phyloP scores from a whole-genome alignment of 2,113 vertebrate genomes.

The Xyrauchen texanus region DNA sequence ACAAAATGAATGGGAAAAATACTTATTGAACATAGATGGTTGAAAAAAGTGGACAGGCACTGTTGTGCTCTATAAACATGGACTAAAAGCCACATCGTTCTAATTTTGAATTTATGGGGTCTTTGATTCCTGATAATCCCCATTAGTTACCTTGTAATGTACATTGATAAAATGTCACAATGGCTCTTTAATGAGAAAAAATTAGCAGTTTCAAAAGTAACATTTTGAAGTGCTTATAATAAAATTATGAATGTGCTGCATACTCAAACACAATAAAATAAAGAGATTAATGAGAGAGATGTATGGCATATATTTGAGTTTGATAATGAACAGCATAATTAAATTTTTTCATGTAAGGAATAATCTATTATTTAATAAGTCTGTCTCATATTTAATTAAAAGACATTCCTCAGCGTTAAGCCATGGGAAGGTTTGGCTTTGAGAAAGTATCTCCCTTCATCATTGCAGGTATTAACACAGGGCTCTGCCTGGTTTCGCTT shows the following conservation, averaged over 20 bases:
- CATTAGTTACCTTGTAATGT: not conserved
- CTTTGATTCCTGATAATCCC: not conserved
- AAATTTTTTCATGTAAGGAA: constrained; percentile 24
- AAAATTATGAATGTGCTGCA: constrained; percentile 8
- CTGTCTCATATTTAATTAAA: constrained; percentile 32
- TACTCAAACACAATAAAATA: not conserved
- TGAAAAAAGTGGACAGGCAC: too few species aligned
- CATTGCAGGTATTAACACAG: constrained; percentile 10
- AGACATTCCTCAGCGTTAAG: constrained; percentile 30
- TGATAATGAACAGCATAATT: constrained; percentile 3
- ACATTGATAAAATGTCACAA: not conserved
- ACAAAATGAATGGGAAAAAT: too few species aligned
- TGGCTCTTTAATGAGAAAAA: not conserved
- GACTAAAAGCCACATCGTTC: not conserved
- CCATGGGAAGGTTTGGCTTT: constrained; percentile 3
- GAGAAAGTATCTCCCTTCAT: constrained; percentile 23
- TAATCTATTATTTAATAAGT: constrained; percentile 39
- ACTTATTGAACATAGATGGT: too few species aligned
- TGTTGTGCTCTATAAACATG: not conserved
- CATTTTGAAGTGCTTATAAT: not conserved
- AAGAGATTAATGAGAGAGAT: constrained; percentile 13
- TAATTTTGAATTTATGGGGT: too few species aligned
- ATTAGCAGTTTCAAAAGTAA: not conserved
- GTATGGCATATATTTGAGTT: not conserved
- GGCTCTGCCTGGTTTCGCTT: constrained; percentile 2